Percentiles rank a stretch among this genome's conserved stretches.
These are phyloP conservation scores for Steinernema khuongi DNA, from an alignment of 1,140 invertebrate genomes.

Conservation along the genomic window DNA sequence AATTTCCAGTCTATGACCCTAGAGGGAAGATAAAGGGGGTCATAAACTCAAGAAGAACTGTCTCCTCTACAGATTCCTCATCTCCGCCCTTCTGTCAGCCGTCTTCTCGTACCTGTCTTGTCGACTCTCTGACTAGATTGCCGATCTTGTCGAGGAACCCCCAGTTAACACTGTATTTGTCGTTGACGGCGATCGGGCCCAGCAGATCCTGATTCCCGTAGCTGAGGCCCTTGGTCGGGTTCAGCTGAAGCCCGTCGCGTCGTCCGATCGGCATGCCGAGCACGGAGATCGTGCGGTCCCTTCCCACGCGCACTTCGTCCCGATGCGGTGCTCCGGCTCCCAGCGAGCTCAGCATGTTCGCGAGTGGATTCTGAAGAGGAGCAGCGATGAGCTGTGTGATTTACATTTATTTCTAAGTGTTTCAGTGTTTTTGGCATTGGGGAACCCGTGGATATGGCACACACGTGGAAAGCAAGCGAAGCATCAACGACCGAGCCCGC, in stretches of 20 bases:
- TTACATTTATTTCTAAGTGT: no score
- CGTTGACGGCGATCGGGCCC: neutral
- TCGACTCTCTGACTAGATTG: neutral
- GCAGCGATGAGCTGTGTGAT: neutral
- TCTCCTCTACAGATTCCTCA: neutral
- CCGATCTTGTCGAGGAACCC: conserved; percentile 9
- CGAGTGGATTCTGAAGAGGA: neutral
- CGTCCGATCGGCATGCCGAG: neutral
- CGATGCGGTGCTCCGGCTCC: neutral
- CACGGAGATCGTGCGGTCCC: neutral
- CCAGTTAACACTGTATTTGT: conserved; percentile 7
- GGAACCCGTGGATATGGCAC: neutral
- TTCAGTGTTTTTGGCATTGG: conserved; percentile 9
- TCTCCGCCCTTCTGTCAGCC: neutral
- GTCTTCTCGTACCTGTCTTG: neutral
- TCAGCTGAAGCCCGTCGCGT: neutral
- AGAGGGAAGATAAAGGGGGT: no score
- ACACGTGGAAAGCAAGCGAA: neutral
- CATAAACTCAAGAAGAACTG: no score
- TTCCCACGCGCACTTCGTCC: neutral
- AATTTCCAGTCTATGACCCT: no score
- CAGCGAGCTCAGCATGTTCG: neutral
- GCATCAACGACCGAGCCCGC: neutral
- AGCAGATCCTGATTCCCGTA: neutral
- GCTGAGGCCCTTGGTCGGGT: neutral